phyloP scores from a whole-genome alignment of 2,888 invertebrate species.

The Epistrophe grossulariae region DNA sequence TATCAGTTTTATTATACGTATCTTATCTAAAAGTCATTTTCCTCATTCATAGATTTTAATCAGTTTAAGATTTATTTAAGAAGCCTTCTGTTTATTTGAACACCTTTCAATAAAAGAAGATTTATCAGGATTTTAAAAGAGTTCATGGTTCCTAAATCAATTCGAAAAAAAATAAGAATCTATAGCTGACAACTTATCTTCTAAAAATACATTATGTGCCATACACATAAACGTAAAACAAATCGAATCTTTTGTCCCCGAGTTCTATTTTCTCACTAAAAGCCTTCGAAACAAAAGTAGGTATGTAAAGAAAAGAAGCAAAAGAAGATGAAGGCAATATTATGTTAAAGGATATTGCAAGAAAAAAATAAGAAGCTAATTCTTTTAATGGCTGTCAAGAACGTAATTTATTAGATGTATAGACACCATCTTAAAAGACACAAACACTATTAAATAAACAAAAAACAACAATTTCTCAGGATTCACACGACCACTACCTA shows the following conservation, averaged over 20 bases:
- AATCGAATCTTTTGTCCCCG: neutral
- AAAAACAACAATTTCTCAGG: neutral
- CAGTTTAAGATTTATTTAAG: neutral
- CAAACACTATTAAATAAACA: constrained; percentile 12
- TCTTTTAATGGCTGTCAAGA: constrained; percentile 71
- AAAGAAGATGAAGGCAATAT: neutral
- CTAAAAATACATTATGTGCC: too few species aligned
- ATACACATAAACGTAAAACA: neutral
- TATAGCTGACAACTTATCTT: constrained; percentile 20
- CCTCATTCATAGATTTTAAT: constrained; percentile 4
- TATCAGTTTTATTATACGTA: neutral
- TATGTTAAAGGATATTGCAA: constrained; percentile 2
- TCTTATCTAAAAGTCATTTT: neutral
- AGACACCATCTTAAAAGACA: constrained; percentile 42
- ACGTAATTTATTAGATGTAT: constrained; percentile 58
- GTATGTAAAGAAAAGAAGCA: neutral
- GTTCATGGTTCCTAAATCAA: constrained; percentile 8
- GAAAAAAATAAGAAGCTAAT: constrained; percentile 45
- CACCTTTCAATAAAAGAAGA: constrained; percentile 10
- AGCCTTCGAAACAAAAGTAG: constrained; percentile 4
- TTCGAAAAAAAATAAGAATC: neutral
- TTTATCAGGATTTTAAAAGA: constrained; percentile 7
- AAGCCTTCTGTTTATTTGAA: neutral
- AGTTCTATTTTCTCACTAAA: neutral
- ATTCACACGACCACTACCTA: neutral